phyloP scores from a whole-genome alignment of 2,113 vertebrate genomes.

The Microtus montanus region DNA sequence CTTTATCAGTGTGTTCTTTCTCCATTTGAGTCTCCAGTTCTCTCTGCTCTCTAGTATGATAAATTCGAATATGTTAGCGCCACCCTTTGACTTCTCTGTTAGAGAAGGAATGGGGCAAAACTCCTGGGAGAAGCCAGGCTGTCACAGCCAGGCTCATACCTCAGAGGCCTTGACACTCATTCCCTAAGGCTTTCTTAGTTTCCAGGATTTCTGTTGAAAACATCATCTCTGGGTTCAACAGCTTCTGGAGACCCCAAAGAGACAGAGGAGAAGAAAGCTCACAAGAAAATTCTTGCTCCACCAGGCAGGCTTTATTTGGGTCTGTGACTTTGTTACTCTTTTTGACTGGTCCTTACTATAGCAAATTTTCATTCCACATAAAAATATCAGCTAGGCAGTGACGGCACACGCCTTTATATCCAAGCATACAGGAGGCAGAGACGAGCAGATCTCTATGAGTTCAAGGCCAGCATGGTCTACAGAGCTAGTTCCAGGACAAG shows the following conservation, averaged over 20 bases:
- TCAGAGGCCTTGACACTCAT: background rate
- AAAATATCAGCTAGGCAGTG: background rate
- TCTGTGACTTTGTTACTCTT: background rate
- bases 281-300: background rate
- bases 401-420: no score
- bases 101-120: background rate
- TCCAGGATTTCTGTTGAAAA: background rate
- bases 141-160: background rate
- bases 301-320: background rate
- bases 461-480: no score
- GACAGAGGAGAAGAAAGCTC: background rate
- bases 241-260: background rate
- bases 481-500: no score
- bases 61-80: background rate
- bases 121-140: background rate
- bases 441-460: no score
- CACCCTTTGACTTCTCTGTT: background rate
- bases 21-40: background rate
- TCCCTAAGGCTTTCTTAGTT: background rate
- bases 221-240: background rate
- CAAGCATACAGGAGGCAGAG: no score
- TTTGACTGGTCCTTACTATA: background rate
- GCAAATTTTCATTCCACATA: background rate
- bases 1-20: background rate
- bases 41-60: background rate